A percentile compares a stretch with the other conserved stretches of the same genome.
phyloP scores from a whole-genome alignment of 2,797 vertebrate genomes.

The Sebastes diploproa region DNA sequence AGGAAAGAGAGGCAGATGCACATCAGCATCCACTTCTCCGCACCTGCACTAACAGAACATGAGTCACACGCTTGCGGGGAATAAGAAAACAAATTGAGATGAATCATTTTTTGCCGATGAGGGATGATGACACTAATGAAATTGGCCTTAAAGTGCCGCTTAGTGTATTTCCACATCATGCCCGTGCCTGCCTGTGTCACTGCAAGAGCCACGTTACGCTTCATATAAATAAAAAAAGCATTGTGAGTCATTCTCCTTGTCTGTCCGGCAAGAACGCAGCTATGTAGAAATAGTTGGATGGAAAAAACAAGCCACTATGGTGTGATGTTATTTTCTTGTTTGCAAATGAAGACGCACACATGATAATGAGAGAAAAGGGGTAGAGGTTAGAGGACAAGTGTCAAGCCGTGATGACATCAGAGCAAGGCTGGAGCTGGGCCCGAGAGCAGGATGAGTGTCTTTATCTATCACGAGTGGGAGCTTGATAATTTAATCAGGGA shows the following conservation, averaged over 20 bases:
- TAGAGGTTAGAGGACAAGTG: conserved; percentile 13
- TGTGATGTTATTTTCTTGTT: not conserved
- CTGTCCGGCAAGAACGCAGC: not conserved
- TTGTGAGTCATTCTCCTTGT: conserved; percentile 9
- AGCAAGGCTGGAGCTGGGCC: conserved; percentile 25
- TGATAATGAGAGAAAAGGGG: not conserved
- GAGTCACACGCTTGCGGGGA: conserved; percentile 61
- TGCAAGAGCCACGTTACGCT: not conserved
- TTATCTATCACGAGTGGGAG: conserved; percentile 56
- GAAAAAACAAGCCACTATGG: not conserved
- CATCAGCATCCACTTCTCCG: conserved; percentile 23
- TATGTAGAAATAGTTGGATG: not conserved
- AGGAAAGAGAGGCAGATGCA: not conserved
- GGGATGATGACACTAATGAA: conserved; percentile 68
- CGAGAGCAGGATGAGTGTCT: conserved; percentile 38
- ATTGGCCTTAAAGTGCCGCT: conserved; percentile 66
- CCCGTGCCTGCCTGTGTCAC: conserved; percentile 29
- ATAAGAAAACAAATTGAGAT: conserved; percentile 69
- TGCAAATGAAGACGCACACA: not conserved
- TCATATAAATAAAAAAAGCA: not conserved
- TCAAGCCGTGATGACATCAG: not conserved
- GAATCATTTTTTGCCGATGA: conserved; percentile 55
- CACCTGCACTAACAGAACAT: conserved; percentile 61
- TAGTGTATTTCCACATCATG: conserved; percentile 58
- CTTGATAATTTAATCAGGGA: conserved; percentile 68